Percentiles rank a stretch among this genome's conserved stretches.
Conservation (phyloP, 2,888 invertebrate genomes). For the Nomada ferruginata region DNA sequence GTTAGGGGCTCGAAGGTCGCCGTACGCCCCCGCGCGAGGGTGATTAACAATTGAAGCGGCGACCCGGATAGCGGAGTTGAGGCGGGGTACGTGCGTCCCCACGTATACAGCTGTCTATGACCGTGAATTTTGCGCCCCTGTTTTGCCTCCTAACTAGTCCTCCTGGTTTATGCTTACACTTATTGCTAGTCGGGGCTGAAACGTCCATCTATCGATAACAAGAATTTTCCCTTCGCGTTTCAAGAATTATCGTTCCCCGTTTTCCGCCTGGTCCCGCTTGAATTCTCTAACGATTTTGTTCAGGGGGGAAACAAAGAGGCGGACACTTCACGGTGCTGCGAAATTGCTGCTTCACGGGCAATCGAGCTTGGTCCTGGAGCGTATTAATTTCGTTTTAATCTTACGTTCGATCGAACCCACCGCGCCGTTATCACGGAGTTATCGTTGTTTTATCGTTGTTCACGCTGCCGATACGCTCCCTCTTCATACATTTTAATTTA, state of each 20-base stretch:
- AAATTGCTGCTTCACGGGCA: conserved; percentile 8
- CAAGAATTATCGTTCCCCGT: background rate
- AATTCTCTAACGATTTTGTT: conserved; percentile 10
- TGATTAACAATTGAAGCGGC: conserved; percentile 61
- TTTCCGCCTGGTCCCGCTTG: background rate
- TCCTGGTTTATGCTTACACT: too few relatives aligned
- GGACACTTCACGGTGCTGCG: background rate
- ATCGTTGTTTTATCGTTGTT: conserved; percentile 52
- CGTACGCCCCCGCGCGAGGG: conserved; percentile 30
- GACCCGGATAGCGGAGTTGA: conserved; percentile 19
- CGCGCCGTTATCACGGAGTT: conserved; percentile 14
- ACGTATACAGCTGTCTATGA: background rate
- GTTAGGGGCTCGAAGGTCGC: conserved; percentile 40
- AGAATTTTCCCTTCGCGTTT: background rate
- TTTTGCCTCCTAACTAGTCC: too few relatives aligned
- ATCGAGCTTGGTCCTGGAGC: conserved; percentile 22
- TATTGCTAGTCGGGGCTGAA: too few relatives aligned
- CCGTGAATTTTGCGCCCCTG: conserved; percentile 12
- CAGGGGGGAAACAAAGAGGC: background rate
- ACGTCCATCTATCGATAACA: background rate
- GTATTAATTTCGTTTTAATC: conserved; percentile 48
- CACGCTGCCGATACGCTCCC: conserved; percentile 49
- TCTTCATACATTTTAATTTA: conserved; percentile 67
- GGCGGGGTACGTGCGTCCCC: background rate
- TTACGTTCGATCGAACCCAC: conserved; percentile 25